These are phyloP conservation scores for Apis laboriosa DNA, from an alignment of 1,140 invertebrate genomes.

Conservation along the genomic window DNA sequence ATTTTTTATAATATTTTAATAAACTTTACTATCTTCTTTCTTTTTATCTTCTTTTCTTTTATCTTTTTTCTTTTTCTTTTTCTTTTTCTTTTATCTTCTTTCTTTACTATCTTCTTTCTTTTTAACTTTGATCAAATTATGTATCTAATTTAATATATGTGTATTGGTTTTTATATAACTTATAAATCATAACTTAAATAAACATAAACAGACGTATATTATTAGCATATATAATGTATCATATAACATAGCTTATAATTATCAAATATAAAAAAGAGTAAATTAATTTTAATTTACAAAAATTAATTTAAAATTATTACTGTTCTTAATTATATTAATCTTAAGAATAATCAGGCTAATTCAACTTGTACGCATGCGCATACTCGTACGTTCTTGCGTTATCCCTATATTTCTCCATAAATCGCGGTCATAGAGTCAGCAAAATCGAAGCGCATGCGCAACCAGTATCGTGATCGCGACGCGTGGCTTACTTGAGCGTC, in stretches of 20 bases:
- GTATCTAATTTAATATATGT: neutral
- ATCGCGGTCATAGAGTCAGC: constrained; percentile 27
- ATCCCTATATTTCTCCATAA: neutral
- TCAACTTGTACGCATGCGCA: constrained; percentile 7
- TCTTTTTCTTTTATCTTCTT: no score
- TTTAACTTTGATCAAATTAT: neutral
- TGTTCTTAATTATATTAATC: constrained; percentile 14
- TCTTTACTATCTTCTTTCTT: neutral
- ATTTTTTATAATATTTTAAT: neutral
- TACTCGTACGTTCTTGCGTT: neutral
- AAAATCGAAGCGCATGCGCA: constrained; percentile 2
- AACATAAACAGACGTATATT: neutral
- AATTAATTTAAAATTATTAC: constrained; percentile 25
- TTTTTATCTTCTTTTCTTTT: neutral
- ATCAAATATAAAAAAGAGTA: neutral
- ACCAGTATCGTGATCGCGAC: constrained; percentile 4
- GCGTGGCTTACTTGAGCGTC: constrained; percentile 18
- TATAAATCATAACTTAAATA: neutral
- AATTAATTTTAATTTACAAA: neutral
- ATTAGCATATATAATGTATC: no score
- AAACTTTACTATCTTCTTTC: neutral
- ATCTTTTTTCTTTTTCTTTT: no score
- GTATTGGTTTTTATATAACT: neutral
- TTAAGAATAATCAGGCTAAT: constrained; percentile 4
- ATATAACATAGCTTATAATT: neutral